These are phyloP conservation scores for Diachasma alloeum DNA, from an alignment of 1,140 invertebrate genomes.

Conservation along the genomic window DNA sequence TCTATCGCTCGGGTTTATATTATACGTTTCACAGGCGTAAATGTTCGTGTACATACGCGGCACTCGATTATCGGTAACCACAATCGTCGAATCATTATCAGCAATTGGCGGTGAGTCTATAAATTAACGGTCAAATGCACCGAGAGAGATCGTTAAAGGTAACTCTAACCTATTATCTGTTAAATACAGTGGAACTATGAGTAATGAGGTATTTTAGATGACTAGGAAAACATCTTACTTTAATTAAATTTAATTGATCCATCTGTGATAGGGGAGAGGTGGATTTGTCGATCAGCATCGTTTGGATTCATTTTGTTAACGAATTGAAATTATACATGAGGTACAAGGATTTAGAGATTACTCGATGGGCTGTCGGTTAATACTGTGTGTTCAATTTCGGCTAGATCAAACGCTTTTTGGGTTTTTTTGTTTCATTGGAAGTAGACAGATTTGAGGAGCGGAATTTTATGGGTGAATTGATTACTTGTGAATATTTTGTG, in stretches of 20 bases:
- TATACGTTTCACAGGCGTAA: constrained; percentile 10
- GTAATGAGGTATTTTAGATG: not conserved
- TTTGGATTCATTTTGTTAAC: not conserved
- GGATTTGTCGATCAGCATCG: not conserved
- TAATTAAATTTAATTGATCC: not conserved
- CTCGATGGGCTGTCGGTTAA: not conserved
- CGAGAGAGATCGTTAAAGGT: not conserved
- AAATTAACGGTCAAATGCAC: constrained; percentile 27
- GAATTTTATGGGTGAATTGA: too few species aligned
- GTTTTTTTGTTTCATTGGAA: too few species aligned
- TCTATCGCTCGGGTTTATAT: not conserved
- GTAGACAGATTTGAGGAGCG: too few species aligned
- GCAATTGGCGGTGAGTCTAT: constrained; percentile 24
- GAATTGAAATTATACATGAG: not conserved
- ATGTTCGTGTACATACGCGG: constrained; percentile 9
- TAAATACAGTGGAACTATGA: constrained; percentile 3
- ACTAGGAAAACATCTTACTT: not conserved
- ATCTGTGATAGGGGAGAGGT: not conserved
- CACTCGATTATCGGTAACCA: constrained; percentile 15
- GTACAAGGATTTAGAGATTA: not conserved
- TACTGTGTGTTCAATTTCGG: too few species aligned
- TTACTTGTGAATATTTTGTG: too few species aligned
- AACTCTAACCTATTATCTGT: constrained; percentile 12
- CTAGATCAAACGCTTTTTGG: too few species aligned
- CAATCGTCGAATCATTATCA: constrained; percentile 36